Base-by-base conservation (phyloP, 2,113 vertebrate species). In the Alaudala cheleensis region DNA sequence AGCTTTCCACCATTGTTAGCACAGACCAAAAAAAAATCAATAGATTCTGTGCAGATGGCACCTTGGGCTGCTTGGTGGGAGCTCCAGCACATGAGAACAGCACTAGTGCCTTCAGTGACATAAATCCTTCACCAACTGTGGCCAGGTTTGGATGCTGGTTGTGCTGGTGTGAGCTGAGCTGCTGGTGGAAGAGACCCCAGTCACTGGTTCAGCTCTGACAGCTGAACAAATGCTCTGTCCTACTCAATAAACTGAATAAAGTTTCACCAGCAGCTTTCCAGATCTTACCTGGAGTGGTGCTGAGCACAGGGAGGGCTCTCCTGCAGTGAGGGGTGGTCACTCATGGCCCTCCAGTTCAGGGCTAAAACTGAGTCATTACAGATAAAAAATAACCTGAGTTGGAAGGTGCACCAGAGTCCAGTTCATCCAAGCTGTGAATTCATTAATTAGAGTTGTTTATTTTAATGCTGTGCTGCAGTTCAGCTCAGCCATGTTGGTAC, bases 371-470 rank as follows among this genome's bases (percentile, higher is more conserved):
- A 33, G 42, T 51, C 65, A 9, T 42, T 74, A 23, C 53, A 83
- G 22, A 18, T 44, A 4, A 47, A 61, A 57, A 89, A 50, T 39
- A 3, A 2, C 2, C 9, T 1, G 0, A 37, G 12, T 16, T 87
- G 62, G 44, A 67, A 95, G n/a, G 69, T 94, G 56, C 77, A 37
- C 37, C 37, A 37, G 37, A 81, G 78, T 37, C 51, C 69, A 58
- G 2, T 50, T 78, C 69, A 56, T 62, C 57, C 77, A 84, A 47
- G 56, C 34, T 85, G 40, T 60, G 70, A 87, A 74, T 28, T 65
- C 69, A 71, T 81, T 81, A 44, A 61, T 65, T 62, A 40, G 74
- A 80, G 64, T 53, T 9, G 22, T 40, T 84, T 44, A 31, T n/a
- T 44, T 85, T 93, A 39, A 22, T 66, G 28, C 51, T 65, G 8